These are phyloP conservation scores for Chloropsis hardwickii DNA, from an alignment of 2,113 vertebrate species.

Conservation along the genomic window DNA sequence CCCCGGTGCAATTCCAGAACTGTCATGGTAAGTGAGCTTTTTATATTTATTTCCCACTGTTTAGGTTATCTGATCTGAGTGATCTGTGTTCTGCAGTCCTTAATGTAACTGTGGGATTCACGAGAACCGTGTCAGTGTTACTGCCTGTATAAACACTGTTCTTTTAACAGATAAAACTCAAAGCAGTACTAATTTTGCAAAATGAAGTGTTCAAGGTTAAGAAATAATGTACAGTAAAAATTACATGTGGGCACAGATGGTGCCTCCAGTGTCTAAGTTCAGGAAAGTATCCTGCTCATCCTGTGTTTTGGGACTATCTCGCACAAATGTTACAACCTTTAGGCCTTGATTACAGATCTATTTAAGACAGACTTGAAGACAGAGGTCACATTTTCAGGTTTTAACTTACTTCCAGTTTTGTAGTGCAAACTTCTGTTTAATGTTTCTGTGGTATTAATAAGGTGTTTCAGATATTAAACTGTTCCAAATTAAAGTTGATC, in stretches of 20 bases:
- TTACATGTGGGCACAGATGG: neutral
- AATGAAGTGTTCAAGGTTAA: neutral
- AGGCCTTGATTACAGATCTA: neutral
- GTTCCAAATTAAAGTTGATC: neutral
- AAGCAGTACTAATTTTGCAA: neutral
- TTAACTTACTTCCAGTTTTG: neutral
- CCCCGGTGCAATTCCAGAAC: neutral
- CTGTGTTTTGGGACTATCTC: neutral
- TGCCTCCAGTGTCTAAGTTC: neutral
- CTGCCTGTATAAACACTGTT: neutral
- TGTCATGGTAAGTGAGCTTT: constrained; percentile 40
- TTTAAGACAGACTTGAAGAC: neutral
- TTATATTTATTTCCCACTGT: constrained; percentile 17
- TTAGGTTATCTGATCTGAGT: neutral
- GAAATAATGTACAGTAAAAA: neutral
- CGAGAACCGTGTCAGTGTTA: neutral
- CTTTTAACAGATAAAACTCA: neutral
- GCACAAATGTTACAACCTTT: neutral
- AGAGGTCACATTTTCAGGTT: neutral
- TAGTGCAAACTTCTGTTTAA: neutral
- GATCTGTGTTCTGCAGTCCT: neutral
- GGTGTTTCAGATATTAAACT: neutral
- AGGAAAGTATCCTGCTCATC: neutral
- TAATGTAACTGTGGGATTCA: neutral
- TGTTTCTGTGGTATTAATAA: neutral